These are phyloP conservation scores for Drosophila tripunctata DNA, from an alignment of 2,888 invertebrate species.

Conservation along the genomic window DNA sequence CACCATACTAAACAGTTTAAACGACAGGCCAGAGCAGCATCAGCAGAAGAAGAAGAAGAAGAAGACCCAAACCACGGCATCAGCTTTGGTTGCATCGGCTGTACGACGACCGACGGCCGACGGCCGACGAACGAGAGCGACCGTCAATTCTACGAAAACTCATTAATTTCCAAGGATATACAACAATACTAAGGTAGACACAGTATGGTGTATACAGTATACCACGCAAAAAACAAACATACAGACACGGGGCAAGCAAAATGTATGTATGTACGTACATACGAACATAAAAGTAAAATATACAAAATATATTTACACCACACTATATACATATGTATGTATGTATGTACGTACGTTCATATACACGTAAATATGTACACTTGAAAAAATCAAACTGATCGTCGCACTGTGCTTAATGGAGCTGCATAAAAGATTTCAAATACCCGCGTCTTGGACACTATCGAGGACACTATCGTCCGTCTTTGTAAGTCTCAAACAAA, in stretches of 20 bases:
- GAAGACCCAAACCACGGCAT: constrained; percentile 3
- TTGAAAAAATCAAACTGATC: constrained; percentile 29
- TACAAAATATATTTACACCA: constrained; percentile 9
- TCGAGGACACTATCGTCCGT: too few species aligned
- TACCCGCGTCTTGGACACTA: too few species aligned
- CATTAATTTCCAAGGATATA: constrained; percentile 75
- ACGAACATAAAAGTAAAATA: not conserved
- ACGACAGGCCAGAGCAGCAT: constrained; percentile 9
- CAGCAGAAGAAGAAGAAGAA: not conserved
- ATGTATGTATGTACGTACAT: not conserved
- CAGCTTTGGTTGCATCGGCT: constrained; percentile 1
- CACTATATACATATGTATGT: not conserved
- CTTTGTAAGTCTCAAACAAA: too few species aligned
- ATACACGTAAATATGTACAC: constrained; percentile 6
- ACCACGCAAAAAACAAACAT: constrained; percentile 14
- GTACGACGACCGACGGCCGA: constrained; percentile 19
- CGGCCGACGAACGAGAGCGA: constrained; percentile 32
- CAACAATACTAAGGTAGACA: constrained; percentile 36
- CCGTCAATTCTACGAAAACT: constrained; percentile 71
- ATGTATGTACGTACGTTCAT: not conserved
- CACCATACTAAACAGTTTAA: constrained; percentile 21
- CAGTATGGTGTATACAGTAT: too few species aligned
- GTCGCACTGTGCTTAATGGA: constrained; percentile 19
- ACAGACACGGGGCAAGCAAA: too few species aligned
- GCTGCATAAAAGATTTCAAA: not conserved